Base-by-base conservation (phyloP, 2,888 invertebrate genomes). In the Apamea epomidion region DNA sequence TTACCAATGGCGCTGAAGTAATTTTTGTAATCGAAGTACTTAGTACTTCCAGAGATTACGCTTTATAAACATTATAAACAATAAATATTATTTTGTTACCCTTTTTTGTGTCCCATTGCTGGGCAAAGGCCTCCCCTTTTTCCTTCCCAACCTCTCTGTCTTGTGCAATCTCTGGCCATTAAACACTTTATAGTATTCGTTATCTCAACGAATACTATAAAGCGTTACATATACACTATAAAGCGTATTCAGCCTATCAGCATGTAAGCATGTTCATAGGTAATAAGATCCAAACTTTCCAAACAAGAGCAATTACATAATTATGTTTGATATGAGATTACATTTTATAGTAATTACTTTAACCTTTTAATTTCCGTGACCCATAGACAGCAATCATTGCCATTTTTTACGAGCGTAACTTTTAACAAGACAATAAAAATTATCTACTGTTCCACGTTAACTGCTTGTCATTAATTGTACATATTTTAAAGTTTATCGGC, bases 351-450 rank as follows among this genome's bases (percentile, higher is more conserved):
- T 78, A 78, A 86, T 71, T 71, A 76, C 64, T 74, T 74, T 74
- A 72, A 82, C 76, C 83, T 83, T 21, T 76, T 54, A 42, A 62
- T 77, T 75, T 48, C 32, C 5, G 45, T 81, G 86, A 86, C 79
- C 79, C 62, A 21, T 37, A 72, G 32, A 45, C 60, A 68, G 18
- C n/a, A 71, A 79, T 77, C 14, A 78, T 76, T 32, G 42, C 16
- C 12, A 67, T 67, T 76, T 82, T 81, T 62, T 42, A 25, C 7
- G 7, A 25, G 5, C 4, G 21, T 60, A n/a, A 29, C 3, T 48
- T 45, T 68, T 73, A 67, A 76, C 69, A 32, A 42, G 8, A 62
- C 45, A 25, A 62, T 58, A 76, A 84, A 71, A 78, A 65, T n/a
- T 60, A 60, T 60, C n/a, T 12, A 12, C 12, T 60, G 12, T n/a